Percentiles rank a stretch among this genome's conserved stretches.
Evolutionary conservation across 2,888 invertebrate genomes (phyloP).

Genomic region (Melolontha melolontha): DNA sequence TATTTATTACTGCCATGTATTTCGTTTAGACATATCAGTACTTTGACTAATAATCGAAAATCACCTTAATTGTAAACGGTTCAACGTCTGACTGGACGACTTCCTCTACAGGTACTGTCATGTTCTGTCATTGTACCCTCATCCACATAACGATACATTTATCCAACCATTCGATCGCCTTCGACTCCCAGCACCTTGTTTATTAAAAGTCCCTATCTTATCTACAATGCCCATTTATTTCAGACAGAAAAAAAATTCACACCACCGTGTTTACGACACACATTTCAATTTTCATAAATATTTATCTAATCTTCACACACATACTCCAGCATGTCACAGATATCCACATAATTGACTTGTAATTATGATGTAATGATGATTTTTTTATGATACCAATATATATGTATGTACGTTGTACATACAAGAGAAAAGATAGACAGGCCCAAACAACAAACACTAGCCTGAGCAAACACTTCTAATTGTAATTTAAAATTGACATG

Average conservation of each 20-base stretch:
- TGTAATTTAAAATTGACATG: conserved; percentile 15
- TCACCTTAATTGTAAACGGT: conserved; percentile 37
- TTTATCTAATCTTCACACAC: conserved; percentile 43
- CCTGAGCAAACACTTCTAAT: conserved; percentile 1
- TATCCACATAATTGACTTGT: conserved; percentile 44
- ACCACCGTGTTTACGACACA: conserved; percentile 26
- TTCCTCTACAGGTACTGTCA: conserved; percentile 30
- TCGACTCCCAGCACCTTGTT: conserved; percentile 26
- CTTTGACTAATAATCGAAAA: conserved; percentile 13
- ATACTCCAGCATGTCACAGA: conserved; percentile 44
- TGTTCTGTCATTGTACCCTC: conserved; percentile 19
- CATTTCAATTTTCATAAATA: conserved; percentile 42
- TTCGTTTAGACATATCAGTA: conserved; percentile 1
- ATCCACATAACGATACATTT: conserved; percentile 11
- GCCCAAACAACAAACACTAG: conserved; percentile 13
- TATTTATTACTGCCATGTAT: neutral
- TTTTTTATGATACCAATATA: conserved; percentile 31
- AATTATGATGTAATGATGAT: conserved; percentile 44
- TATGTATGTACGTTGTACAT: conserved; percentile 1
- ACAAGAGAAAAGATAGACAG: conserved; percentile 21
- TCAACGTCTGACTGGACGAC: conserved; percentile 25
- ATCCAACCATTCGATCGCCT: conserved; percentile 24
- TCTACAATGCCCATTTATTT: conserved; percentile 32
- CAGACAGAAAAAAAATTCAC: conserved; percentile 35
- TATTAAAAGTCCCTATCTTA: conserved; percentile 35